Percentiles rank a stretch among this genome's conserved stretches.
Evolutionary conservation across 37 sponge, comb jelly and placozoan species (phyloP).

Genomic region (Diacarnus erythraeanus): DNA sequence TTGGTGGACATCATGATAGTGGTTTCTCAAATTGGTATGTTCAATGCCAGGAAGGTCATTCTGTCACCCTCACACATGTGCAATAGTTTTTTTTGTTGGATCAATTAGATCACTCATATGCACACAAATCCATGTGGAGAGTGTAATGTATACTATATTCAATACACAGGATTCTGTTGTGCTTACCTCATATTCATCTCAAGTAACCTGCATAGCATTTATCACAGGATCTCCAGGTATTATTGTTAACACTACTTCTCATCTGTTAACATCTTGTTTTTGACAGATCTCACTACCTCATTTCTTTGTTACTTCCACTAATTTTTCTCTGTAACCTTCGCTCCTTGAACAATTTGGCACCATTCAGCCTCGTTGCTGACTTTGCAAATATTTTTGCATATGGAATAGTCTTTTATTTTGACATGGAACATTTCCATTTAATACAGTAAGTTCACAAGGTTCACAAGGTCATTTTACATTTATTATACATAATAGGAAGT

Average conservation of each 20-base stretch:
- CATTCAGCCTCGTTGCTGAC: slow-evolving; percentile 85
- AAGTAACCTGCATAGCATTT: slow-evolving; percentile 70
- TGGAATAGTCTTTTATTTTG: slow-evolving; percentile 90
- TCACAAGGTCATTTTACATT: background rate
- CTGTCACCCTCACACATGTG: background rate
- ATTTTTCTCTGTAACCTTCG: slow-evolving; percentile 55
- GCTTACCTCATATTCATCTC: slow-evolving; percentile 96
- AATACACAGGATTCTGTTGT: slow-evolving; percentile 87
- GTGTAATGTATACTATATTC: no score
- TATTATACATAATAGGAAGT: no score
- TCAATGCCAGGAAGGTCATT: background rate
- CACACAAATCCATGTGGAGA: no score
- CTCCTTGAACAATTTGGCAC: slow-evolving; percentile 43
- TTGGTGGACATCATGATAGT: slow-evolving; percentile 72
- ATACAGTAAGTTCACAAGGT: slow-evolving; percentile 68
- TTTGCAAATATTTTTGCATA: slow-evolving; percentile 93
- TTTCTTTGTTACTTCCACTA: slow-evolving; percentile 46
- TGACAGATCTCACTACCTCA: slow-evolving; percentile 22
- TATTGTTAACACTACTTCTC: background rate
- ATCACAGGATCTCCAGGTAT: slow-evolving; percentile 18
- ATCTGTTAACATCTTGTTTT: background rate
- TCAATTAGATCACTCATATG: no score
- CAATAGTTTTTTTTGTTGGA: no score
- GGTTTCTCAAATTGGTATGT: slow-evolving; percentile 83
- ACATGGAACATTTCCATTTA: slow-evolving; percentile 78